Base-by-base conservation (phyloP, 2,888 invertebrate genomes). In the Drosophila mulleri region DNA sequence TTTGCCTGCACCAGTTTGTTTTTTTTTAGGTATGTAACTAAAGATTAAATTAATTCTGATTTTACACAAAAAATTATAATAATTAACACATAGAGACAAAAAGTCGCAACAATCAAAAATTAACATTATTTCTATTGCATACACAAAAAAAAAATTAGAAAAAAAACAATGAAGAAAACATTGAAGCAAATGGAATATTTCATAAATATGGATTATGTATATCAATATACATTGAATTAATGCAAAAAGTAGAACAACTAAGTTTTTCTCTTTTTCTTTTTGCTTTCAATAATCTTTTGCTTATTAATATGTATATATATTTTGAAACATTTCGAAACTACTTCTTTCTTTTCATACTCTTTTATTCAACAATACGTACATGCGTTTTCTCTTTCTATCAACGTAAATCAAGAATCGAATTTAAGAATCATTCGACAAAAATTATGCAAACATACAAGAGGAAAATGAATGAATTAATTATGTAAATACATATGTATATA, bases 1-100 rank as follows among this genome's bases (percentile, higher is more conserved):
- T 79, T 84, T 89, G 84, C 84, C 84, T 84, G 84, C 84, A 84
- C 84, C 84, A 84, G 89, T 84, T 87, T 47, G 26, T 78, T 20
- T 45, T 7, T 57, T 35, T 23, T 32, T 54, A 47, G 42, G 47
- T 60, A 66, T 50, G 35, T 80, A 71, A 73, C 70, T 67, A 72
- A 64, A 59, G 48, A 76, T 67, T 69, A 82, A 73, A 67, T 62
- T 57, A 75, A 75, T 48, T 48, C 63, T 50, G 54, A 54, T 54
- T 54, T 41, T 52, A 35, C 64, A 57, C 61, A 62, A 60, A 80
- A 72, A 61, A 70, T 18, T 56, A 70, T 60, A 56, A 44, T 62
- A 41, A 57, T 71, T 67, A 80, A 79, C 66, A 78, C 63, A 80
- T 78, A 66, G 48, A 61, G 66, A 69, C 62, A 82, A 54, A 14